Evolutionary conservation across 1,140 invertebrate species (phyloP).

Genomic region (Teleogryllus occipitalis): DNA sequence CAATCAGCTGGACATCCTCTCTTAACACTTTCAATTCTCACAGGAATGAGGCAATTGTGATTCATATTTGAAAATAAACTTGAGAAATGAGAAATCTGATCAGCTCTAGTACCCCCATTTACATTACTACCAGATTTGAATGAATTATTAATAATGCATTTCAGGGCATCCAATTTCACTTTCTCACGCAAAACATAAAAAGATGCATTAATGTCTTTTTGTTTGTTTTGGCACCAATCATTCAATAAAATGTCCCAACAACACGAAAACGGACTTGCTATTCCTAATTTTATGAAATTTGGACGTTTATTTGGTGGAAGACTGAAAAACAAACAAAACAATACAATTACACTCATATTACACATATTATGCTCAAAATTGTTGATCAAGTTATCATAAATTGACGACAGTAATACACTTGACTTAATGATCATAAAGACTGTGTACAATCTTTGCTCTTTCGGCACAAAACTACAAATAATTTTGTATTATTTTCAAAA

Average conservation of each 20-base stretch:
- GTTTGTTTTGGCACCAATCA: slow-evolving; percentile 48
- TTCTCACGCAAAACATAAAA: slow-evolving; percentile 50
- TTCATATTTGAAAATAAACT: neutral
- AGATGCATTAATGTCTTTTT: slow-evolving; percentile 26
- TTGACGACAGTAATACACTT: too few species aligned
- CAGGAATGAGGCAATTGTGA: slow-evolving; percentile 26
- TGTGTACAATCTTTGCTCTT: too few species aligned
- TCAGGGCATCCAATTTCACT: slow-evolving; percentile 36
- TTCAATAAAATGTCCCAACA: slow-evolving; percentile 61
- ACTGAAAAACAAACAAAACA: slow-evolving; percentile 31
- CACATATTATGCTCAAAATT: neutral
- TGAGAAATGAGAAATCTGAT: neutral
- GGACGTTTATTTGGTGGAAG: slow-evolving; percentile 74
- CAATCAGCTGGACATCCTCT: slow-evolving; percentile 26
- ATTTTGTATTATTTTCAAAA: too few species aligned
- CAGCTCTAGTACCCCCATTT: neutral
- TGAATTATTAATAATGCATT: neutral
- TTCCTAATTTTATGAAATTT: slow-evolving; percentile 70
- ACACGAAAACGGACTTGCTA: slow-evolving; percentile 64
- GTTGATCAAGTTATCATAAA: too few species aligned
- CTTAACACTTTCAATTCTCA: slow-evolving; percentile 24
- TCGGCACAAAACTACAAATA: too few species aligned
- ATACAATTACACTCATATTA: slow-evolving; percentile 14
- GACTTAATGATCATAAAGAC: too few species aligned
- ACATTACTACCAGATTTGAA: neutral